Base-by-base conservation (phyloP, 2,113 vertebrate genomes). In the Stomatorhinus ivindoensis region DNA sequence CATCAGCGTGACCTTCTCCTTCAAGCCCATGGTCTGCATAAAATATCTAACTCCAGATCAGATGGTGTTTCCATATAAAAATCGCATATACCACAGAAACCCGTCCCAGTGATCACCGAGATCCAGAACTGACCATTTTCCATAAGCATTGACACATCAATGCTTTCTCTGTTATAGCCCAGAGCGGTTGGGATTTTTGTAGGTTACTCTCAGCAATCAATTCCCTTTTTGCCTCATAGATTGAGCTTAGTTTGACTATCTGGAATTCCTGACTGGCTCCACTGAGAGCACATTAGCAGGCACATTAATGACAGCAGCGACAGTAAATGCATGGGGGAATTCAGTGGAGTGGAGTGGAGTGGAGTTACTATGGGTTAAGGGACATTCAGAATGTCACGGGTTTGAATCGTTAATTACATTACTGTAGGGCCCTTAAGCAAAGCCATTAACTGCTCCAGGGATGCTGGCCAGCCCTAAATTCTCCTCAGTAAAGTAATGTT, bases 191-290 rank as follows among this genome's bases (percentile, higher is more conserved):
- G 86, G 17, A 87, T 87, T 42, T 87, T 50, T 2, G 1, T 13
- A 44, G 86, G 76, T 85, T 50, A 90, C 89, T 90, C 86, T 89
- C 80, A 90, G 88, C 7, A 61, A 91, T 94, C 93, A 91, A 93
- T 93, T 92, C 83, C 69, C 39, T 89, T 92, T 92, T 42, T 42
- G 46, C 84, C 89, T 39, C 61, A 73, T 58, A 50, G 53, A 84
- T n/a, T 47, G 5, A n/a, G 24, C 21, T 21, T 48, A 48, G 9
- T 47, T 15, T 27, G 1, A 48, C 83, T 11, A 86, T 47, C 84
- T n/a, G 48, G 3, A 24, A 10, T 48, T 85, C 19, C 46, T 48
- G 42, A 48, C 27, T 58, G 51, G 48, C 50, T 35, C 10, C 44
- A 27, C 11, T 50, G 47, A 47, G 21, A 85, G 5, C 44, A 47